Evolutionary conservation across 2,888 invertebrate species (phyloP), one percentile per base, ranked within the genome.

Genomic region (Falcaria lacertinaria): DNA sequence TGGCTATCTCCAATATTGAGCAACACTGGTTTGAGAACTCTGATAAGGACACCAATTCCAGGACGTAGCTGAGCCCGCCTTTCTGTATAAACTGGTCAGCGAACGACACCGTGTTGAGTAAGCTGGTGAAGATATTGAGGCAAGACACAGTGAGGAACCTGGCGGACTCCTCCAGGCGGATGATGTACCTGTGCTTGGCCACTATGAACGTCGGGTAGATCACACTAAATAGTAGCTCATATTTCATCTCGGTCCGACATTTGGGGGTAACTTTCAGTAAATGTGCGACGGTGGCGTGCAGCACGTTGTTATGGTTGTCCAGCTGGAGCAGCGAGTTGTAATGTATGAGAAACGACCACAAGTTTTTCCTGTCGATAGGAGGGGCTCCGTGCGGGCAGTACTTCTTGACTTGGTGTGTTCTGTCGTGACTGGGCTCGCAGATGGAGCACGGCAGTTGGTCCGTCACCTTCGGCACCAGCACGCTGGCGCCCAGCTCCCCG

Each of bases 181-280:
- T 84, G 14, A 85, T 80, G 53, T 90, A 91, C 43, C 80, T 67
- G 38, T 80, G 80, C 54, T 91, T 91, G 0, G 91, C 87, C 5
- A 86, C 90, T 8, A 91, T 75, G 53, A 93, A 92, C 0, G 90
- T 90, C 0, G 92, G 92, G 59, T 91, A 91, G 41, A 92, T 90
- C 0, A 93, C 91, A 41, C 88, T 84, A 49, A 91, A 90, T 0
- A 93, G 80, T 14, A 93, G 69, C 53, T 92, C 91, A 33, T 88
- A 85, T 49, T 90, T 91, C 60, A 92, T 90, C 46, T 89, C 83
- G 40, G 75, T 81, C 1, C 89, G 86, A 39, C 91, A 91, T 14
- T 85, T 85, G 0, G 91, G 90, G 0, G 91, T 91, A 11, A 92
- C 90, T 45, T 91, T 85, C 7, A 92, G 70, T 8, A 93, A 65